Base-by-base conservation (phyloP, 2,888 invertebrate species). In the Plemyria rubiginata region DNA sequence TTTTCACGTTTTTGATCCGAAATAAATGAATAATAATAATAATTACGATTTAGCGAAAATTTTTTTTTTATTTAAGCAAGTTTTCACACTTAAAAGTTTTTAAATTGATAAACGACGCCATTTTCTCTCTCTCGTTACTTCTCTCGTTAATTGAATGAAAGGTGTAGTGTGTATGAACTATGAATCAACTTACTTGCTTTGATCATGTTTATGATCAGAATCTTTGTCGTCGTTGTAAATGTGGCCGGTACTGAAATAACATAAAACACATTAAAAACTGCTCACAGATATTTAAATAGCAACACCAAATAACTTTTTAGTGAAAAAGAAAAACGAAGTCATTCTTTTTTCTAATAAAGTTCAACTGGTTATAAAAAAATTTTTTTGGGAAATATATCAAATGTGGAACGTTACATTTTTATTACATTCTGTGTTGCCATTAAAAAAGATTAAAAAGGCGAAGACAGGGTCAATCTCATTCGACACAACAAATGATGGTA, bases 171-270 rank as follows among this genome's bases (percentile, higher is more conserved):
- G 22, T 22, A n/a, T n/a, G n/a, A n/a, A n/a, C n/a, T 22, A 32
- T 22, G 0, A 28, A 28, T 9, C 11, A 29, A 63, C 93, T 89
- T 67, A 93, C 93, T 92, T 93, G 92, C 92, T 93, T 75, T 93
- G 93, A 74, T 93, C 93, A 62, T 92, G 93, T 74, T 92, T 93
- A 71, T 93, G 92, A 66, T 93, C 93, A 2, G 91, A 92, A 46
- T 93, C 93, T 72, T 91, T 93, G 46, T 93, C 93, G 63, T 93
- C 93, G 63, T 87, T 88, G 70, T 89, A 89, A 51, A 88, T 80
- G 74, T 91, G 92, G 66, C 93, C 86, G 61, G 92, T 92, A 80
- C 93, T 93, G 88, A 58, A 88, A 91, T 72, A 54, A 80, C 38
- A 75, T 71, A 60, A 22, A n/a, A 40, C 9, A 49, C 28, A 22